Conservation (phyloP, 2,888 invertebrate species). For the Cheilosia pagana region DNA sequence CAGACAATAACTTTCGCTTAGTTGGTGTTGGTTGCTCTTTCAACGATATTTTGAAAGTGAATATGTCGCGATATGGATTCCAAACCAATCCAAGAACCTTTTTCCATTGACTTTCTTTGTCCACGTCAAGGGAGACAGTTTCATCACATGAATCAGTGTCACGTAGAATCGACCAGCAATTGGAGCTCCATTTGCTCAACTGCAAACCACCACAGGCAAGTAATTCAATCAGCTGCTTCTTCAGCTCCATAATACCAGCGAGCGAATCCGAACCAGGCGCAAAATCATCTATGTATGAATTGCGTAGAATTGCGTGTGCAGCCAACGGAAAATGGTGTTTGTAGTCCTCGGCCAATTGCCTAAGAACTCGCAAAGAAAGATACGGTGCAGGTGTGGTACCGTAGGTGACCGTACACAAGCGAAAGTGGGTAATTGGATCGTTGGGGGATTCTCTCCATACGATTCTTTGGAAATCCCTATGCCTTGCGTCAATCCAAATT, state of each 20-base stretch:
- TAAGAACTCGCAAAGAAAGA: not conserved
- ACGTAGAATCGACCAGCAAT: not conserved
- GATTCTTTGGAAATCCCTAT: not conserved
- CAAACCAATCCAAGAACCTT: constrained; percentile 17
- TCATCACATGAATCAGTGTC: not conserved
- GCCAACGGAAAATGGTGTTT: not conserved
- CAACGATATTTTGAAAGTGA: constrained; percentile 38
- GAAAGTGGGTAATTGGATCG: constrained; percentile 4
- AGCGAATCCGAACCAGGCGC: not conserved
- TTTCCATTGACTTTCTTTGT: not conserved
- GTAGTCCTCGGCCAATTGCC: not conserved
- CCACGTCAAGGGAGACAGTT: not conserved
- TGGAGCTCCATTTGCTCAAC: not conserved
- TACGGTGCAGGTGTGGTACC: not conserved
- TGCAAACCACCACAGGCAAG: not conserved
- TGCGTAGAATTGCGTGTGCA: not conserved
- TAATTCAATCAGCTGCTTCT: not conserved
- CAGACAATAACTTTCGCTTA: too few species aligned
- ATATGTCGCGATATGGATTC: constrained; percentile 16
- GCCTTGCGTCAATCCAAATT: constrained; percentile 47
- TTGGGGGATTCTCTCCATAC: constrained; percentile 1
- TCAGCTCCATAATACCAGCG: not conserved
- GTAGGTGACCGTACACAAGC: not conserved
- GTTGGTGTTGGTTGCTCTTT: too few species aligned
- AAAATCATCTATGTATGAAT: not conserved